Evolutionary conservation across 2,888 invertebrate species (phyloP), one percentile per base, ranked within the genome.

Genomic region (Smittia aterrima): DNA sequence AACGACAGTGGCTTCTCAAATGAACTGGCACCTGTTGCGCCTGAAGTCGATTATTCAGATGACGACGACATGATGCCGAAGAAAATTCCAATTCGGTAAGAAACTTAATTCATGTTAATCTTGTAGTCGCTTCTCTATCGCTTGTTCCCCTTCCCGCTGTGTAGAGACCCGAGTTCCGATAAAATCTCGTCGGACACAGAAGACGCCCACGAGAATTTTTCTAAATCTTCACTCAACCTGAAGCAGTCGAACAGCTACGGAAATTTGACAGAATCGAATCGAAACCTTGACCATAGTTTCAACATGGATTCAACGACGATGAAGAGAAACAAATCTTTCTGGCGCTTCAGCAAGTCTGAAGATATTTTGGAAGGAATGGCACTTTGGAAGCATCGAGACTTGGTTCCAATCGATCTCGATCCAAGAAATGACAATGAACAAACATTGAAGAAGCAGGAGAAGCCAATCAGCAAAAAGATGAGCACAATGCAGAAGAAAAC

Each of bases 1-100:
- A 95, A 95, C 82, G 95, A 95, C 83, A 94, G 93, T 78, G 95
- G 95, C 16, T 95, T 95, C 82, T 93, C 94, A 79, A 94, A 95
- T 81, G 95, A 95, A 80, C 90, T 91, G 9, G 88, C 88, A 32
- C 93, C 94, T 1, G 90, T 90, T 25, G 92, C 93, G 79, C 95
- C 95, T 22, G 94, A 95, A 83, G 89, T 93, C 75, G 94, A 95
- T 83, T 94, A 95, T 82, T 94, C 93, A 71, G 94, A 95, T 80
- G 90, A 89, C 75, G 87, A 89, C 78, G 82, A 80, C 32, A n/a
- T n/a, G 3, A 40, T 68, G 25, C 70, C 70, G 24, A 86, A 79
- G 85, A 85, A 86, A 78, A 81, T 86, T 77, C 84, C 85, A 70
- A 83, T 84, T 79, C 84, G 86, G 86, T 86, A 81, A 82, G 82